Evolutionary conservation across 1,140 invertebrate species (phyloP), one percentile per base, ranked within the genome.

Genomic region (Penaeus indicus): DNA sequence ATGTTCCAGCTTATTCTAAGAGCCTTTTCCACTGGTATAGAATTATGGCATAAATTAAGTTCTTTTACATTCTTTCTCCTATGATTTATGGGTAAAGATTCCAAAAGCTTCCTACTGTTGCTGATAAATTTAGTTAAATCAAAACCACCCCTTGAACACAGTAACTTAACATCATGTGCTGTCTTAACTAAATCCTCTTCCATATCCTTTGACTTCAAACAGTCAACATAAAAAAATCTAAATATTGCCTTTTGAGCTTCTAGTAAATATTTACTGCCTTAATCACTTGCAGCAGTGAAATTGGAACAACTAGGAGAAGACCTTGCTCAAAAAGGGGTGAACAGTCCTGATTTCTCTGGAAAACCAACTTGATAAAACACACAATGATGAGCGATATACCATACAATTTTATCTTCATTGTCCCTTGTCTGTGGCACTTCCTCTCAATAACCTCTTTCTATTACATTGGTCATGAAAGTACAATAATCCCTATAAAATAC

Each of bases 331-430:
- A 84, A 86, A 86, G 16, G 64, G 22, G 54, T 54, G 80, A 77
- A 83, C 72, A 16, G 27, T 32, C 62, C 27, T 47, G 3, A 42
- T 84, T 88, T 38, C 19, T 27, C 13, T 10, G 85, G 85, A 21
- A 87, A 84, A 27, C 61, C 5, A 10, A 88, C 85, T 47, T 87
- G 85, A 38, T 87, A 87, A 87, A 81, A 87, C 85, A 85, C 85
- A 16, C 85, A 54, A 61, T 87, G 85, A 63, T 87, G 85, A 47
- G 85, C 84, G 10, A 54, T 54, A 54, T 54, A 54, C 54, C 54
- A 16, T 13, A 54, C 38, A 42, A 42, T 11, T 54, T 16, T 16
- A 54, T 54, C 54, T 54, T 54, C 54, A 11, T 54, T 54, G 54
- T 54, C 54, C 11, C 54, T 54, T 54, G 54, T 1, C 16, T 54